phyloP scores from a whole-genome alignment of 2,797 vertebrate genomes.

The Gallinago stenura region DNA sequence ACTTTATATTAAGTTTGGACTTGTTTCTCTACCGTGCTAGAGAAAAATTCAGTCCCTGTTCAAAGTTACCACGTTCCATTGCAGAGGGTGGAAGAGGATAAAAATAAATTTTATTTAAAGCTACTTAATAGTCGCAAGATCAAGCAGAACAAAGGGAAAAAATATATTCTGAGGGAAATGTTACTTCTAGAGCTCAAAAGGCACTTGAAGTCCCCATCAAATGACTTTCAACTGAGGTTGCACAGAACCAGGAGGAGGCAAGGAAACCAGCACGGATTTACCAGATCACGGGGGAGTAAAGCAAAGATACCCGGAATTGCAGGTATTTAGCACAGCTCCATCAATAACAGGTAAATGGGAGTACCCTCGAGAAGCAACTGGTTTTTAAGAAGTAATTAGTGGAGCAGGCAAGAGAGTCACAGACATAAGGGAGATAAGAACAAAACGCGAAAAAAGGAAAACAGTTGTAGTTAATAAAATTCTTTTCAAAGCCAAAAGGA shows the following conservation, averaged over 20 bases:
- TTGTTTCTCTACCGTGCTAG: neutral
- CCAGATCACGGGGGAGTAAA: neutral
- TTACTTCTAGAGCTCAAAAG: neutral
- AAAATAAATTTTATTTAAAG: neutral
- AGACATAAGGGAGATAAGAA: neutral
- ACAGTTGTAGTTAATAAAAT: neutral
- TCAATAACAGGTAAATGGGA: neutral
- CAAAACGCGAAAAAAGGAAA: neutral
- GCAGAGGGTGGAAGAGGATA: neutral
- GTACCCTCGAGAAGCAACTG: neutral
- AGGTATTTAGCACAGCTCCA: neutral
- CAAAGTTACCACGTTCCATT: accelerated
- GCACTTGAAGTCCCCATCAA: neutral
- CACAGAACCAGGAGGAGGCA: neutral
- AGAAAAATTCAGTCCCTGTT: neutral
- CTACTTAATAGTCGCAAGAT: neutral
- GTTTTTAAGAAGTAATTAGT: neutral
- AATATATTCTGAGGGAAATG: neutral
- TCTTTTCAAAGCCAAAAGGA: neutral
- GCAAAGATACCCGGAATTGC: neutral
- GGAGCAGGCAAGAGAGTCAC: neutral
- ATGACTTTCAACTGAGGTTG: neutral
- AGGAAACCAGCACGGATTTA: neutral
- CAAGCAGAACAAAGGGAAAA: constrained; percentile 1
- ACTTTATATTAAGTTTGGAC: neutral